Base-by-base conservation (phyloP, 2,113 vertebrate species). In the Ptilonorhynchus violaceus region DNA sequence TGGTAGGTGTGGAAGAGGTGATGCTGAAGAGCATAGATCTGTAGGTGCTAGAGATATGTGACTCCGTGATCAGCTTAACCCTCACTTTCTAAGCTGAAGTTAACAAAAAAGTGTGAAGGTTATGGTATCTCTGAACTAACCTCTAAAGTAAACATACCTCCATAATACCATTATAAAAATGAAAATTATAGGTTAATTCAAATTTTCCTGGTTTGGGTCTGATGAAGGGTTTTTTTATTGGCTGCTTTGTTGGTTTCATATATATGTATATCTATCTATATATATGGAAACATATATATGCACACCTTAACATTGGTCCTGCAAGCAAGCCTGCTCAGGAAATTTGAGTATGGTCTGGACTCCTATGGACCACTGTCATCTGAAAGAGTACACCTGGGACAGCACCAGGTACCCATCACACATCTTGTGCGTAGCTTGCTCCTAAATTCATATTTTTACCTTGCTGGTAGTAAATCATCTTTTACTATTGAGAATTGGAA, bases 141-240 rank as follows among this genome's bases (percentile, higher is more conserved):
- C 4, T 50, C 15, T 39, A 17, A 89, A n/a, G 6, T 35, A 84
- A 87, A 86, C 35, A 47, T 31, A 20, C 11, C 3, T 39, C 31
- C 17, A 19, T 33, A 52, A 66, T 22, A 52, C 10, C 21, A 39
- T 44, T 33, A 17, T n/a, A 11, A 76, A 77, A 73, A 60, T 31
- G 3, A 81, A 82, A 81, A 83, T 13, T 50, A 39, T 2, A 53
- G 10, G 3, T 88, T 72, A 59, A 60, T 68, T 79, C 5, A 50
- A 75, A 10, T 46, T 67, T 77, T 84, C 19, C 12, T 46, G 2
- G 4, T 77, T 80, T 21, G 16, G 5, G 23, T 68, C 20, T 60
- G 23, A 59, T 20, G 27, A 35, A 33, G 10, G 2, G 3, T 2
- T 1, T 4, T 19, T 55, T 56, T 20, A n/a, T 37, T 41, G 5